Evolutionary conservation across 2,797 vertebrate species (phyloP).

Genomic region (Cheirogaleus major): DNA sequence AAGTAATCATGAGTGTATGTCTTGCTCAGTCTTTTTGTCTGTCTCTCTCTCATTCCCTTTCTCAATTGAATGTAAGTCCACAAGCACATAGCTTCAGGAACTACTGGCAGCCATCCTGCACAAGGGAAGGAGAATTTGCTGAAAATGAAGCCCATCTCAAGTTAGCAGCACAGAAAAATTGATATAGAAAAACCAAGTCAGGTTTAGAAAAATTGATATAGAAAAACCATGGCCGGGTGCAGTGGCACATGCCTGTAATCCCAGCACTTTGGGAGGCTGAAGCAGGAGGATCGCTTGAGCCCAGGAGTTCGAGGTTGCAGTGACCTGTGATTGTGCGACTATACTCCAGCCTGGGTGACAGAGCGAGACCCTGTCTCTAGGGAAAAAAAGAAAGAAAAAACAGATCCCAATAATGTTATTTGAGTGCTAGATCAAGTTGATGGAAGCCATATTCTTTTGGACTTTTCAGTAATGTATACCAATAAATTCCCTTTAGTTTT

Average conservation of each 20-base stretch:
- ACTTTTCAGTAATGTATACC: not conserved
- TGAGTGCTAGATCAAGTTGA: conserved; percentile 1
- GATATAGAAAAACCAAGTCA: not conserved
- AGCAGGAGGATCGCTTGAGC: not conserved
- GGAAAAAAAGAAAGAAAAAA: not conserved
- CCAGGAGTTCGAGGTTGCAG: not conserved
- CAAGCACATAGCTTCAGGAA: not conserved
- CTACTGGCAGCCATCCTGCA: not conserved
- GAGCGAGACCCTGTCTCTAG: not conserved
- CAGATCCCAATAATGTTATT: not conserved
- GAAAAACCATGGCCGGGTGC: not conserved
- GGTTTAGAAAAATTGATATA: not conserved
- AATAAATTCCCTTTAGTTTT: conserved; percentile 32
- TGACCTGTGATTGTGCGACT: not conserved
- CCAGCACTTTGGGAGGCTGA: not conserved
- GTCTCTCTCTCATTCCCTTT: not conserved
- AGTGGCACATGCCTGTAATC: not conserved
- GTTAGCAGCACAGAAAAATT: not conserved
- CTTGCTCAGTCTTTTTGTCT: not conserved
- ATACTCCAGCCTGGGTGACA: not conserved
- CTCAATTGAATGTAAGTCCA: not conserved
- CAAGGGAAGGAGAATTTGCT: not conserved
- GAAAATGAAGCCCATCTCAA: conserved; percentile 1
- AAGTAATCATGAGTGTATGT: not conserved
- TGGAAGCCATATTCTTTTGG: not conserved